A percentile compares a stretch with the other conserved stretches of the same genome.
Evolutionary conservation across 2,888 invertebrate species (phyloP).

Genomic region (Oxycera nigricornis): DNA sequence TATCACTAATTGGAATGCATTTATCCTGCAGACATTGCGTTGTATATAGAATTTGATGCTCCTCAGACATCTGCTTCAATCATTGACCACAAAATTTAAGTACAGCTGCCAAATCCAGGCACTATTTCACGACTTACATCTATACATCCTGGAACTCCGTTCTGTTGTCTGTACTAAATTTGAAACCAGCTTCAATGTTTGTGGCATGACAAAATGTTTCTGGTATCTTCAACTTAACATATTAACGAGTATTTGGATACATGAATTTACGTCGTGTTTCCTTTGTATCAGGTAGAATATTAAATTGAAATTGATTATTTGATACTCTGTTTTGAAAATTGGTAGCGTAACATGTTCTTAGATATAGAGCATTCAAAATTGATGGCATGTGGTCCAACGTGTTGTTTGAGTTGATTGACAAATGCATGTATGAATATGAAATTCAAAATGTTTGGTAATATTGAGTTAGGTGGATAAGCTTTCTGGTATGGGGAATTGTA

Average conservation of each 20-base stretch:
- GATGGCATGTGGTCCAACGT: neutral
- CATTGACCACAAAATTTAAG: neutral
- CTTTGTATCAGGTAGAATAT: neutral
- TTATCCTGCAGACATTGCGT: neutral
- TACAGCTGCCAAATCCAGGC: neutral
- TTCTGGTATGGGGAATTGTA: too few species aligned
- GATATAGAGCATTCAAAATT: neutral
- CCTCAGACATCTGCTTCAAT: neutral
- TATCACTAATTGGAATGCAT: neutral
- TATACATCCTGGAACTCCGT: neutral
- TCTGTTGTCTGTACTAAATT: neutral
- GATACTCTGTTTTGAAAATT: neutral
- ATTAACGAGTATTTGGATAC: too few species aligned
- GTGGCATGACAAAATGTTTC: too few species aligned
- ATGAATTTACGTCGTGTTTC: too few species aligned
- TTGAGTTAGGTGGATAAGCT: too few species aligned
- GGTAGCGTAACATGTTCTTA: neutral
- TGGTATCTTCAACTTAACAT: too few species aligned
- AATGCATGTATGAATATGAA: neutral
- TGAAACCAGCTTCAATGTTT: too few species aligned
- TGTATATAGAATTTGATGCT: neutral
- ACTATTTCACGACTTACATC: neutral
- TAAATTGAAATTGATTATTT: neutral
- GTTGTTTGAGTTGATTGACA: neutral
- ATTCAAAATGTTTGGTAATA: too few species aligned